phyloP scores from a whole-genome alignment of 2,888 invertebrate species.

The Drosophila mercatorum region DNA sequence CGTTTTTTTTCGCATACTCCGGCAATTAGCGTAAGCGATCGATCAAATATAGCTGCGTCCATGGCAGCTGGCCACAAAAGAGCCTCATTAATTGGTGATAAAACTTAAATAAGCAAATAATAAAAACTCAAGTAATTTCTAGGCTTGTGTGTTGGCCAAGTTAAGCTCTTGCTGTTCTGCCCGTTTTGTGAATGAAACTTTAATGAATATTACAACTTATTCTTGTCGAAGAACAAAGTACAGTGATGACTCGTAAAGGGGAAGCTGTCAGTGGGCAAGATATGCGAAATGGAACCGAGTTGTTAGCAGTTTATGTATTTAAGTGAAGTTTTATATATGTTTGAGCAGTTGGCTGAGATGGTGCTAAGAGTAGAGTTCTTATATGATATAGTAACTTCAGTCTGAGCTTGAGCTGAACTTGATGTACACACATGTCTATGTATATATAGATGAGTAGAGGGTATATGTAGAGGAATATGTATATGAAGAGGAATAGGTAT shows the following conservation, averaged over 20 bases:
- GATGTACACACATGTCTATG: too few species aligned
- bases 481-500: too few species aligned
- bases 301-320: too few species aligned
- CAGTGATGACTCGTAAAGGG: neutral
- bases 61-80: conserved; percentile 38
- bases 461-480: too few species aligned
- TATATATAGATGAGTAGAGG: too few species aligned
- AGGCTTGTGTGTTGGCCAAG: conserved; percentile 11
- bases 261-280: too few species aligned
- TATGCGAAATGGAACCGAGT: too few species aligned
- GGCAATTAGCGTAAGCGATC: conserved; percentile 73
- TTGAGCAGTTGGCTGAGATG: neutral
- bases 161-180: neutral
- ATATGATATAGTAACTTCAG: too few species aligned
- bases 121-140: conserved; percentile 66
- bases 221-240: neutral
- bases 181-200: conserved; percentile 25
- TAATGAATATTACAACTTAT: conserved; percentile 3
- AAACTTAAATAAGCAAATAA: conserved; percentile 81
- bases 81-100: conserved; percentile 73
- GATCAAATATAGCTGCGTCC: conserved; percentile 57
- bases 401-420: too few species aligned
- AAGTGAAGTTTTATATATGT: neutral
- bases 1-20: conserved; percentile 60
- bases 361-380: neutral